Conservation (phyloP, 2,888 invertebrate species). For the Cerastoderma edule region DNA sequence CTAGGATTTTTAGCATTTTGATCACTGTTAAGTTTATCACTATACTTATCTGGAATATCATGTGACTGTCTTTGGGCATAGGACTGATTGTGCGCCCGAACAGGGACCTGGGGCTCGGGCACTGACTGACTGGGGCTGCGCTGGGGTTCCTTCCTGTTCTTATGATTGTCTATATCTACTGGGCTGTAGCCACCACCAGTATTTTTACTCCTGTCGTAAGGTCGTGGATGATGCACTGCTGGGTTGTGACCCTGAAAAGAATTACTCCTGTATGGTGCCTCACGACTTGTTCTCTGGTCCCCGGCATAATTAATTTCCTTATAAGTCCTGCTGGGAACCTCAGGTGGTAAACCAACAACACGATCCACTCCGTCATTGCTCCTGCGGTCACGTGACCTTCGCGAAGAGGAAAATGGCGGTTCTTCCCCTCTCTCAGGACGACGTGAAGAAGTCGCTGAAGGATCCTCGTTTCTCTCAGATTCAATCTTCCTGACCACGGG, state of each 20-base stretch:
- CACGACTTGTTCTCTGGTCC: conserved; percentile 27
- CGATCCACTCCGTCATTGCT: conserved; percentile 23
- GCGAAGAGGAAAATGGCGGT: background rate
- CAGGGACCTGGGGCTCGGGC: conserved; percentile 50
- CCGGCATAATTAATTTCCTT: conserved; percentile 22
- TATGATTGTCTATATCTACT: conserved; percentile 40
- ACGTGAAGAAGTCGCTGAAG: too few relatives aligned
- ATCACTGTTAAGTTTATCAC: conserved; percentile 47
- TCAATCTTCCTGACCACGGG: conserved; percentile 52
- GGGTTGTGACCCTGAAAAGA: conserved; percentile 51
- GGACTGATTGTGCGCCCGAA: background rate
- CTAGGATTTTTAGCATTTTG: conserved; percentile 49
- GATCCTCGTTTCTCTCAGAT: conserved; percentile 9
- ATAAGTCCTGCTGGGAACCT: conserved; percentile 52
- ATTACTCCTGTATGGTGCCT: conserved; percentile 24
- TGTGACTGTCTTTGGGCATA: conserved; percentile 20
- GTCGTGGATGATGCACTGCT: conserved; percentile 42
- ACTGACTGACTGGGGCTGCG: conserved; percentile 48
- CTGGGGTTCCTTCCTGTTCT: conserved; percentile 29
- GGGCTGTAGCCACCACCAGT: conserved; percentile 47
- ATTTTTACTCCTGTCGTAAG: conserved; percentile 45
- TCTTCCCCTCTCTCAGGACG: background rate
- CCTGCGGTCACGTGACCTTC: conserved; percentile 6
- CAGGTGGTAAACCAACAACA: conserved; percentile 39
- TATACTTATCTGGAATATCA: conserved; percentile 22